Evolutionary conservation across 53 echinoderm and acorn worm genomes (phyloP), one percentile per base, ranked within the genome.

Genomic region (Apostichopus leukothele): DNA sequence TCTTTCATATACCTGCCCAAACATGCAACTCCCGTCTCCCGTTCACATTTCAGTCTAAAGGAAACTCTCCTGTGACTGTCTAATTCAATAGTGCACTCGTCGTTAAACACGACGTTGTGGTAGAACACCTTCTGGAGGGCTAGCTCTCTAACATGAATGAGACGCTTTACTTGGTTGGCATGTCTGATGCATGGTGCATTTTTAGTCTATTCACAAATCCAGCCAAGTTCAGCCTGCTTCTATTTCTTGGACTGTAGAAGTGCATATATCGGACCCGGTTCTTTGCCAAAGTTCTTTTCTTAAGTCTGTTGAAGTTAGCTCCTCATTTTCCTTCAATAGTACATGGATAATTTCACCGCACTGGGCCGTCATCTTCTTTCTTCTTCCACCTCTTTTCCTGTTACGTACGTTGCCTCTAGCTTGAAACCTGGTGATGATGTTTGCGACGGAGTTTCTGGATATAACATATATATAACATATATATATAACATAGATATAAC

Each of bases 1-100:
- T 77, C 20, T 61, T 67, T 1, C 87, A 90, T 9, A 94, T 92
- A 0, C 93, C 92, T 1, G 90, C 93, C 92, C 89, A 96, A 21
- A 94, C 87, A 51, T 89, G 96, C 0, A 87, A 86, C 79, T 85
- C n/a, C n/a, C n/a, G 91, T 67, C 79, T 88, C 4, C 88, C 88
- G 5, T 78, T 67, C 26, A 76, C 8, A 11, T 67, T 10, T 61
- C 39, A 8, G 68, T 66, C 13, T 0, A 16, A 87, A 81, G 53
- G 66, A 76, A 4, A 78, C 18, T 1, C 91, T 0, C 0, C 81
- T 79, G 50, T 88, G 78, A 50, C 23, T 87, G 73, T 78, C 71
- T 7, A 86, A 19, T 51, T 67, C 86, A 11, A 71, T 52, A 9
- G 20, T 25, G 25, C 79, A 78, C 53, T 88, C 76, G 23, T 88